Evolutionary conservation across 2,888 invertebrate species (phyloP).

Genomic region (Rhamphomyia laevipes): DNA sequence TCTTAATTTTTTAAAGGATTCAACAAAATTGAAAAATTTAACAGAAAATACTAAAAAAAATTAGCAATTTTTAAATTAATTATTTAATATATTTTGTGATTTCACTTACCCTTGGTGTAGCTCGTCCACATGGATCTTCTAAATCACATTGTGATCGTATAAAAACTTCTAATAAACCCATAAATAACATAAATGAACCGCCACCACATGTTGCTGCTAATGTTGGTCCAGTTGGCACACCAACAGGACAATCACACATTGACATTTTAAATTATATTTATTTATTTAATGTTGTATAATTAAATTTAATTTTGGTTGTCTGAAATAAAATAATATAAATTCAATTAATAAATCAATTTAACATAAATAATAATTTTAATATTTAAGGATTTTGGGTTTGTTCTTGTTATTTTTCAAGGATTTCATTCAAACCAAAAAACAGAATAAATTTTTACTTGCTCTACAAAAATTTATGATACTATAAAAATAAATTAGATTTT

Average conservation of each 20-base stretch:
- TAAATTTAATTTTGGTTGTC: not conserved
- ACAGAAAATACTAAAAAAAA: no score
- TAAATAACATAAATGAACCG: conserved; percentile 76
- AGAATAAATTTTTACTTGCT: no score
- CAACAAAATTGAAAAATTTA: no score
- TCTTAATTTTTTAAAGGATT: no score
- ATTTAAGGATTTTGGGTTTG: no score
- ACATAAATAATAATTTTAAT: no score
- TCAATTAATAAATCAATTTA: no score
- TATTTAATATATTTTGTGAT: not conserved
- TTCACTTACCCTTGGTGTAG: conserved; percentile 40
- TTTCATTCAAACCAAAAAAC: no score
- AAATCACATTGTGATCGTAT: conserved; percentile 75
- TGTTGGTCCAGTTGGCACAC: conserved; percentile 67
- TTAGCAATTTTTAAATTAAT: not conserved
- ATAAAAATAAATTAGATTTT: no score
- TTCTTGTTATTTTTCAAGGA: no score
- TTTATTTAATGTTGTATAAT: not conserved
- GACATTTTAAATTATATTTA: conserved; percentile 4
- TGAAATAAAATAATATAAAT: no score
- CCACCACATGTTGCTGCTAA: conserved; percentile 76
- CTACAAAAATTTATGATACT: no score
- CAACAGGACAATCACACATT: conserved; percentile 68
- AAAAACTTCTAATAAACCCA: conserved; percentile 79
- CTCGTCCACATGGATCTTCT: conserved; percentile 74